A percentile compares a stretch with the other conserved stretches of the same genome.
These are phyloP conservation scores for Phalacrocorax carbo DNA, from an alignment of 2,113 vertebrate species.

Conservation along the genomic window DNA sequence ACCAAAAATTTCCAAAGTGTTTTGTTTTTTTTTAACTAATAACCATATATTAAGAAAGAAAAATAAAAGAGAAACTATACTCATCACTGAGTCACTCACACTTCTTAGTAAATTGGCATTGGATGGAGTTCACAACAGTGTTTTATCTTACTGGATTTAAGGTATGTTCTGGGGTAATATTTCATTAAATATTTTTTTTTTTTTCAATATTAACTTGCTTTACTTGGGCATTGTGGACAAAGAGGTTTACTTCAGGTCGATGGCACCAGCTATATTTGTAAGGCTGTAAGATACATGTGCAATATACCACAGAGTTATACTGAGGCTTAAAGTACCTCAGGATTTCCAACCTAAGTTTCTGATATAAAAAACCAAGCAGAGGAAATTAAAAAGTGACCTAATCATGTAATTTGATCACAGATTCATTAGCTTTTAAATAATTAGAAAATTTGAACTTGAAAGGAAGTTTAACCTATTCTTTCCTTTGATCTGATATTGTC, in stretches of 20 bases:
- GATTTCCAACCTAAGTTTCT: not conserved
- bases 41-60: not conserved
- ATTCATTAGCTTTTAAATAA: not conserved
- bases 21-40: not conserved
- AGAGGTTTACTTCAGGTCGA: not conserved
- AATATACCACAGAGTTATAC: not conserved
- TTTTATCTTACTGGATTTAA: not conserved
- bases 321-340: not conserved
- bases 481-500: not conserved
- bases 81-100: not conserved
- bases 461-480: not conserved
- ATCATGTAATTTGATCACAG: not conserved
- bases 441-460: not conserved
- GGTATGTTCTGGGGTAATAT: not conserved
- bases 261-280: not conserved
- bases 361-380: not conserved
- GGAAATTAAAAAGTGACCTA: not conserved
- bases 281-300: not conserved
- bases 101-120: not conserved
- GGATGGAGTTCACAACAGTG: not conserved
- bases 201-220: not conserved
- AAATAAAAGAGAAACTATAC: not conserved
- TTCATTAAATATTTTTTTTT: not conserved
- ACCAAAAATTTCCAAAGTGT: not conserved
- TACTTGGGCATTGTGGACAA: not conserved